Evolutionary conservation across 92 coral and sea anemone genomes (phyloP).

Genomic region (Galaxea fascicularis): DNA sequence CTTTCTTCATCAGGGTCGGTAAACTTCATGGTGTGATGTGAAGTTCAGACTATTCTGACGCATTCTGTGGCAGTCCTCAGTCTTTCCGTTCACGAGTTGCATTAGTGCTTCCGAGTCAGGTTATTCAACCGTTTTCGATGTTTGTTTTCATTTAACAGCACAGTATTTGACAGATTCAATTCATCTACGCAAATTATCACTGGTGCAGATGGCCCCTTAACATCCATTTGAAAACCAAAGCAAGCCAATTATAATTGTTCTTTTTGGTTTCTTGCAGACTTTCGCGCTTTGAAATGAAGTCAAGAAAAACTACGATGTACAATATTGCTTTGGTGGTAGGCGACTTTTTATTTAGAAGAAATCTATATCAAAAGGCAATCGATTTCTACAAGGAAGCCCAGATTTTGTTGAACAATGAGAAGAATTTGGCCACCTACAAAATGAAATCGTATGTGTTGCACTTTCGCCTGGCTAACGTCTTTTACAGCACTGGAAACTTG

Average conservation of each 20-base stretch:
- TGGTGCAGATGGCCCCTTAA: too few relatives aligned
- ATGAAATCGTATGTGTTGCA: background rate
- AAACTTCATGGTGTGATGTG: too few relatives aligned
- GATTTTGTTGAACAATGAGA: background rate
- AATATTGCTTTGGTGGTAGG: conserved; percentile 7
- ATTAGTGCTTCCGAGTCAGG: too few relatives aligned
- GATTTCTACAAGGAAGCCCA: conserved; percentile 2
- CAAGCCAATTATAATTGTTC: background rate
- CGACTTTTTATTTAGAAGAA: background rate
- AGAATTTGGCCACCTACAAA: background rate
- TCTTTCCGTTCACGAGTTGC: too few relatives aligned
- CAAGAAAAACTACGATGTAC: background rate
- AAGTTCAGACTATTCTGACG: too few relatives aligned
- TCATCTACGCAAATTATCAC: too few relatives aligned
- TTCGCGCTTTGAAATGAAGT: background rate
- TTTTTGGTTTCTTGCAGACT: background rate
- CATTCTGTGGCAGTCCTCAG: too few relatives aligned
- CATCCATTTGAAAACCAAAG: too few relatives aligned
- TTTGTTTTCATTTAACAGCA: too few relatives aligned
- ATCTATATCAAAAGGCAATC: conserved; percentile 13
- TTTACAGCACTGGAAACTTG: background rate
- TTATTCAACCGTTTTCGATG: too few relatives aligned
- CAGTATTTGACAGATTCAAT: too few relatives aligned
- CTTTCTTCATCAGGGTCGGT: too few relatives aligned
- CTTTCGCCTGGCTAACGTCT: background rate